Percentiles rank a stretch among this genome's conserved stretches.
Evolutionary conservation across 2,888 invertebrate species (phyloP).

Genomic region (Stenichneumon culpator): DNA sequence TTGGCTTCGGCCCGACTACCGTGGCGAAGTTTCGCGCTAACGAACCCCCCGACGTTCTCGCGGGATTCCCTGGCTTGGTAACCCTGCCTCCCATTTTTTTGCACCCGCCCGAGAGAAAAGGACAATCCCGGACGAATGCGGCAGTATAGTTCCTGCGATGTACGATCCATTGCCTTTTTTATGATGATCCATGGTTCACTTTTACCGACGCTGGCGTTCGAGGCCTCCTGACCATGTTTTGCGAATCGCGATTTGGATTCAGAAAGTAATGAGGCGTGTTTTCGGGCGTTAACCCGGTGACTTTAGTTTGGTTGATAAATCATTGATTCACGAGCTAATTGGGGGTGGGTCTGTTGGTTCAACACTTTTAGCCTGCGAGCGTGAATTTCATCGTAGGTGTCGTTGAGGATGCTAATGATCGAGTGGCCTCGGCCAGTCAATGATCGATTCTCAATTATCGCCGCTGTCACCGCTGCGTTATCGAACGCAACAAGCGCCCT

Average conservation of each 20-base stretch:
- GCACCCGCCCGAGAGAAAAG: not conserved
- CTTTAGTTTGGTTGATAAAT: too few relatives aligned
- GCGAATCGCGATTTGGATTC: not conserved
- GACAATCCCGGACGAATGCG: not conserved
- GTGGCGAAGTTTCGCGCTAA: conserved; percentile 52
- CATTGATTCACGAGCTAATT: too few relatives aligned
- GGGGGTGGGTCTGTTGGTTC: too few relatives aligned
- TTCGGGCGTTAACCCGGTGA: not conserved
- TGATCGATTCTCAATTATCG: too few relatives aligned
- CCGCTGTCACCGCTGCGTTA: too few relatives aligned
- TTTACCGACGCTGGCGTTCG: not conserved
- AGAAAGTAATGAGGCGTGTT: not conserved
- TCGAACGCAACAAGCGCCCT: too few relatives aligned
- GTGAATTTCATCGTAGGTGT: too few relatives aligned
- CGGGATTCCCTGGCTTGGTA: not conserved
- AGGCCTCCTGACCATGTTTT: not conserved
- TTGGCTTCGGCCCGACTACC: conserved; percentile 57
- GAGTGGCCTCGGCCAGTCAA: too few relatives aligned
- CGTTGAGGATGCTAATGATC: too few relatives aligned
- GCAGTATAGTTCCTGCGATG: not conserved
- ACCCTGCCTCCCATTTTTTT: not conserved
- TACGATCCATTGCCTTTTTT: not conserved
- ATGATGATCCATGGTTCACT: not conserved
- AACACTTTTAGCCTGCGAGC: too few relatives aligned
- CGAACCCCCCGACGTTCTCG: conserved; percentile 42